A percentile compares a stretch with the other conserved stretches of the same genome.
Conservation (phyloP, 2,113 vertebrate genomes). For the Monarcha castaneiventris region DNA sequence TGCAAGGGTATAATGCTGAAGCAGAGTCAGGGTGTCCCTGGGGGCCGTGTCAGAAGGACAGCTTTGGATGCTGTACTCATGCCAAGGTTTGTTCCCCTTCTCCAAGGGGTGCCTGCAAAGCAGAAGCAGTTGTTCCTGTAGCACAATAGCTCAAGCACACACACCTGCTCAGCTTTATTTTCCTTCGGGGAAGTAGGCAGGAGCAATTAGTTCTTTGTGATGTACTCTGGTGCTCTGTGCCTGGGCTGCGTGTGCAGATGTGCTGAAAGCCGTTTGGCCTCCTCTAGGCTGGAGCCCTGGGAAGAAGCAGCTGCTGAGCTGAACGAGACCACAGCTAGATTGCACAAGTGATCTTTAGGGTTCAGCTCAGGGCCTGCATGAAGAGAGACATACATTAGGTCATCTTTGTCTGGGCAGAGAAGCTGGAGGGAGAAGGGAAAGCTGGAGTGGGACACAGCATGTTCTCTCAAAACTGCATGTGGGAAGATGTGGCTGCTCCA, state of each 20-base stretch:
- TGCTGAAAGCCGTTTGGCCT: neutral
- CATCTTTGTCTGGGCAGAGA: neutral
- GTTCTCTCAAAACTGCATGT: neutral
- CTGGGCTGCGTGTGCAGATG: neutral
- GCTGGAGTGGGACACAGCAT: neutral
- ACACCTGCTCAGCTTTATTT: conserved; percentile 46
- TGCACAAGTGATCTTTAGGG: conserved; percentile 7
- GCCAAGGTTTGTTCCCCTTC: conserved; percentile 31
- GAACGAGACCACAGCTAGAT: neutral
- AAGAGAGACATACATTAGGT: neutral
- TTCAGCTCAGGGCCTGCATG: neutral
- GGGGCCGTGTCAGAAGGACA: neutral
- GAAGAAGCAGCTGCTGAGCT: conserved; percentile 41
- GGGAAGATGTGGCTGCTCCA: neutral
- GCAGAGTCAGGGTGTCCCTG: neutral
- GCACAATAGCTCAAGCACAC: neutral
- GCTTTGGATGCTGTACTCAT: neutral
- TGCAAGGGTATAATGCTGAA: conserved; percentile 21
- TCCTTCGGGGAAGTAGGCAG: conserved; percentile 29
- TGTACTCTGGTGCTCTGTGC: neutral
- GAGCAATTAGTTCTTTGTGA: neutral
- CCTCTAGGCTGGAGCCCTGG: neutral
- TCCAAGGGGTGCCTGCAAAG: conserved; percentile 36
- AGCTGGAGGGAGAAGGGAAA: neutral
- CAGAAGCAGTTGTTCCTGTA: conserved; percentile 17